Evolutionary conservation across 2,797 vertebrate species (phyloP), one percentile per base, ranked within the genome.

Genomic region (Acipenser transmontanus): DNA sequence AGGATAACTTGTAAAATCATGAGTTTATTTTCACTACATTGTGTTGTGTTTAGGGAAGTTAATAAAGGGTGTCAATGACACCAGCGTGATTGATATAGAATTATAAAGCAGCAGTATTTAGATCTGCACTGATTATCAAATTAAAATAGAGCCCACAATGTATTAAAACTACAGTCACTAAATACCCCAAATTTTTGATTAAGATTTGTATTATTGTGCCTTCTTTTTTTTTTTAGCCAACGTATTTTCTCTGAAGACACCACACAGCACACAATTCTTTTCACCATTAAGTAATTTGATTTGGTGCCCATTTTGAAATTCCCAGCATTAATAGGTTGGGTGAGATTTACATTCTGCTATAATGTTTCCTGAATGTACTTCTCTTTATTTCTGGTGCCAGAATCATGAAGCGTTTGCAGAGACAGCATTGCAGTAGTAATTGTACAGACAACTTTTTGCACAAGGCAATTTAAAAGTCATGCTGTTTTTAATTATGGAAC

Each of bases 381-480:
- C 52, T 54, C 52, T 6, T 54, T n/a, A 54, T 9, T 54, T 54
- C 52, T 54, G 52, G 9, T 9, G 52, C 52, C 52, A 54, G n/a
- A 54, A 54, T 54, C 52, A 54, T n/a, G 9, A 9, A 54, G 52
- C 5, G n/a, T 9, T 54, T 54, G 52, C 52, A 54, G 6, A 54
- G 52, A 54, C 52, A 54, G 52, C 52, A 9, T n/a, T 9, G 52
- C 5, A 54, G 52, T 6, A 54, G 52, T 6, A 54, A 54, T 54
- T 54, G 8, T 54, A 8, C 6, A 54, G 52, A 54, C 52, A 54
- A 9, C 52, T 54, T 54, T 9, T 54, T 9, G 52, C 8, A 54
- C n/a, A 54, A 54, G 52, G 52, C n/a, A 54, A 54, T 54, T 54
- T 54, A 54, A 54, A 54, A 54, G 52, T n/a, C 8, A 54, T 54